These are phyloP conservation scores for Telmatherina bonti DNA, from an alignment of 2,797 vertebrate genomes.

Conservation along the genomic window DNA sequence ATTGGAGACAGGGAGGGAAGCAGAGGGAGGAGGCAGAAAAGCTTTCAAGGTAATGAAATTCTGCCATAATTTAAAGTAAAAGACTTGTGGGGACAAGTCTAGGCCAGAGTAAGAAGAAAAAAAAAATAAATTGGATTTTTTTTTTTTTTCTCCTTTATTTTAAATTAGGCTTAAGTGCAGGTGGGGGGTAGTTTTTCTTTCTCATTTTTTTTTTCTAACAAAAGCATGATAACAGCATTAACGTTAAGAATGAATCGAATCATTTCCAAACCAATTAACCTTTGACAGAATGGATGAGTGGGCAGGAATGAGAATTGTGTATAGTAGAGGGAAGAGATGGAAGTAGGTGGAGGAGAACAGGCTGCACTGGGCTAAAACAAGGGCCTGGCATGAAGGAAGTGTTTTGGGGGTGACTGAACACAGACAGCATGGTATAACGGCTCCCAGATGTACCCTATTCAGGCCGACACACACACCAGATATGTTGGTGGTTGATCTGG, in stretches of 20 bases:
- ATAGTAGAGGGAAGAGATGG: conserved; percentile 31
- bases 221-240: conserved; percentile 90
- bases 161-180: conserved; percentile 87
- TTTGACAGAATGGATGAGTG: conserved; percentile 88
- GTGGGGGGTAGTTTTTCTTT: conserved; percentile 81
- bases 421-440: conserved; percentile 19
- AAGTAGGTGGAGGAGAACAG: conserved; percentile 27
- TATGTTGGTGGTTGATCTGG: neutral
- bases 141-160: conserved; percentile 81
- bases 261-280: conserved; percentile 92
- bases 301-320: conserved; percentile 81
- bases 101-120: conserved; percentile 60
- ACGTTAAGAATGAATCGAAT: conserved; percentile 87
- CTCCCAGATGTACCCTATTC: neutral
- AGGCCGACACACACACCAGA: conserved; percentile 34
- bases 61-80: conserved; percentile 88
- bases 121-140: conserved; percentile 87
- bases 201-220: conserved; percentile 67
- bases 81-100: conserved; percentile 84
- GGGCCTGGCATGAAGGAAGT: conserved; percentile 15
- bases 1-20: conserved; percentile 75
- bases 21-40: conserved; percentile 76
- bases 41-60: conserved; percentile 92
- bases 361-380: conserved; percentile 24
- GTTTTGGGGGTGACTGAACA: conserved; percentile 47